phyloP scores from a whole-genome alignment of 2,888 invertebrate genomes.

The Ectropis crepuscularia region DNA sequence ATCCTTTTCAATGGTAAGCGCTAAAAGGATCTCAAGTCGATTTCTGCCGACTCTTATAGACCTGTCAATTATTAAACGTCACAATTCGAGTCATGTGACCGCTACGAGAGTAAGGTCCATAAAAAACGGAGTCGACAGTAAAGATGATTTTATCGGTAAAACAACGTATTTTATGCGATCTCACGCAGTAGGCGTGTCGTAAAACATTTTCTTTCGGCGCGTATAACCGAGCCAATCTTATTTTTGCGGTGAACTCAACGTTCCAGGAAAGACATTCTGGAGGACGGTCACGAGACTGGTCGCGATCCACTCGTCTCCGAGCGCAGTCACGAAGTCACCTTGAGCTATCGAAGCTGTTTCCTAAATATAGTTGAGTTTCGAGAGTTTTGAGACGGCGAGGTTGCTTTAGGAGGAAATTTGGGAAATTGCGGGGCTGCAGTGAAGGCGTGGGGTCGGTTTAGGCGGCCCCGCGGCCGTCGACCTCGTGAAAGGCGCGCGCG shows the following conservation, averaged over 20 bases:
- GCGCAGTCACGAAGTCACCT: conserved; percentile 49
- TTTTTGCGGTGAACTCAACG: conserved; percentile 63
- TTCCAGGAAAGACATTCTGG: conserved; percentile 59
- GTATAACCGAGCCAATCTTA: conserved; percentile 56
- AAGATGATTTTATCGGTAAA: conserved; percentile 68
- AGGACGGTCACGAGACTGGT: conserved; percentile 42
- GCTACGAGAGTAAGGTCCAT: conserved; percentile 59
- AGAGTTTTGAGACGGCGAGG: conserved; percentile 46
- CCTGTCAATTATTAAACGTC: conserved; percentile 24
- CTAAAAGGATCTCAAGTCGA: too few species aligned
- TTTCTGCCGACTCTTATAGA: not conserved
- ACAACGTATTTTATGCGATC: conserved; percentile 58
- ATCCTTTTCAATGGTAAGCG: not conserved
- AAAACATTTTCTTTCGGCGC: conserved; percentile 64
- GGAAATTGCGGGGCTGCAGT: conserved; percentile 58
- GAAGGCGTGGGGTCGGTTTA: conserved; percentile 63
- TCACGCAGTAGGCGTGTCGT: conserved; percentile 68
- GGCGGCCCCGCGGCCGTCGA: conserved; percentile 79
- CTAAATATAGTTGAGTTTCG: conserved; percentile 50
- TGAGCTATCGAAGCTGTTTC: conserved; percentile 53
- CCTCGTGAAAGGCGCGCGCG: conserved; percentile 80
- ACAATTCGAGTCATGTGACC: conserved; percentile 62
- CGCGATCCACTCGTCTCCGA: conserved; percentile 27
- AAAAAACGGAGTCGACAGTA: conserved; percentile 58
- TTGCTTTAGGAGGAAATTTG: conserved; percentile 50